Base-by-base conservation (phyloP, 2,888 invertebrate genomes). In the Stomorhina lunata region DNA sequence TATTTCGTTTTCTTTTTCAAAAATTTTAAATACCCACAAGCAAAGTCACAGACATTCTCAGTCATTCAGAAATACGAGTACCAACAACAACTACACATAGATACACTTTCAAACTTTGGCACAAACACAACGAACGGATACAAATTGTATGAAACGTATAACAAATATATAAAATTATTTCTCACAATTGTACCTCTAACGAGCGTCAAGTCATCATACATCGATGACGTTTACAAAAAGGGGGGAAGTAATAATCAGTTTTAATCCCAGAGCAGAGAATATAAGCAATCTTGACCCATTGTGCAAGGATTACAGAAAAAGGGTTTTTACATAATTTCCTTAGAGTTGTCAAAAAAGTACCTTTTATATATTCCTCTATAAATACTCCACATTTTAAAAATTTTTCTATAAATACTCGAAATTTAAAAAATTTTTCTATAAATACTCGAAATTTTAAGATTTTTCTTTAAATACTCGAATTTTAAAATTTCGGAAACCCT, bases 161-260 rank as follows among this genome's bases (percentile, higher is more conserved):
- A n/a, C 9, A 32, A 10, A 27, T 61, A 43, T n/a, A n/a, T n/a
- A 50, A 65, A 65, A 43, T 79, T 65, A 66, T 81, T 81, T 81
- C 81, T 77, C 81, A 81, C 81, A 81, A 53, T 79, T n/a, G n/a
- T n/a, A n/a, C n/a, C n/a, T n/a, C n/a, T n/a, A n/a, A 79, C 63
- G 69, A 45, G 25, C 45, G 12, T 55, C 37, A 45, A 22, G n/a
- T n/a, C n/a, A n/a, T 55, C 69, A 63, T 37, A 78, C 55, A 65
- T 65, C 37, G 48, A 72, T 72, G 48, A 72, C 57, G 32, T 37
- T 57, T 45, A 59, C 40, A 72, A 34, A 5, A 45, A 45, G 25
- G 15, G 43, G 45, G 48, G n/a, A 9, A 12, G 17, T 75, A 43
- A 75, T 75, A 65, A 63, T 40, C n/a, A n/a, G n/a, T 73, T 55